phyloP scores from a whole-genome alignment of 2,113 vertebrate species.

The Vulpes ferrilata region DNA sequence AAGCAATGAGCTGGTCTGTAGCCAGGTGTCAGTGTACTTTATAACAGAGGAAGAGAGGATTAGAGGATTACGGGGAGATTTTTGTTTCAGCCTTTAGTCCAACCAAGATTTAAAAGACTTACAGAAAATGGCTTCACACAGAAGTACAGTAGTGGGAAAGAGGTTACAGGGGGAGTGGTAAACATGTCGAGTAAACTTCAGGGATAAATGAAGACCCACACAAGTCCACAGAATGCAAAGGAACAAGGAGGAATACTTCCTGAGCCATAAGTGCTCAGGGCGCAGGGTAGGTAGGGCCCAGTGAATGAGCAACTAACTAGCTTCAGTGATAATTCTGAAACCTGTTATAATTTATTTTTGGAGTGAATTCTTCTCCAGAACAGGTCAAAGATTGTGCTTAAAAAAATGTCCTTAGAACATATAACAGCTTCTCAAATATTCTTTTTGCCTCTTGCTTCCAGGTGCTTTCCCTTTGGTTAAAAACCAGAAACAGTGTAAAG shows the following conservation, averaged over 20 bases:
- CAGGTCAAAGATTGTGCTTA: slow-evolving; percentile 53
- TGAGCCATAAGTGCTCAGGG: background rate
- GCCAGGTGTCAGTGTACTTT: slow-evolving; percentile 70
- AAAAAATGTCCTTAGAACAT: slow-evolving; percentile 55
- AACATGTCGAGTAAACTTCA: slow-evolving; percentile 69
- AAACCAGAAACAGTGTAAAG: slow-evolving; percentile 10
- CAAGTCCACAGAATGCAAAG: slow-evolving; percentile 34
- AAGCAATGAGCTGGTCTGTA: slow-evolving; percentile 36
- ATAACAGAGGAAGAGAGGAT: slow-evolving; percentile 69
- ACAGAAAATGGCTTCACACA: slow-evolving; percentile 74
- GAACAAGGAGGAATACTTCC: background rate
- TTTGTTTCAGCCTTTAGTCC: slow-evolving; percentile 76
- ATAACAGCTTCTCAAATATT: slow-evolving; percentile 55
- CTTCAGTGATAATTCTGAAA: slow-evolving; percentile 54
- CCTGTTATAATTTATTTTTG: background rate
- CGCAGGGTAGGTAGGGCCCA: accelerated
- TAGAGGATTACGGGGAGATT: slow-evolving; percentile 64
- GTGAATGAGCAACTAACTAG: slow-evolving; percentile 21
- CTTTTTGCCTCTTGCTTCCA: slow-evolving; percentile 50
- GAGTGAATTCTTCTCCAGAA: slow-evolving; percentile 23
- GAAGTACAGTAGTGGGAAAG: background rate
- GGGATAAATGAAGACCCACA: background rate
- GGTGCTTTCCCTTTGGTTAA: slow-evolving; percentile 42
- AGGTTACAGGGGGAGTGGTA: background rate
- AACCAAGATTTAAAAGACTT: slow-evolving; percentile 79